Conservation (phyloP, 2,113 vertebrate genomes). For the Peromyscus californicus region DNA sequence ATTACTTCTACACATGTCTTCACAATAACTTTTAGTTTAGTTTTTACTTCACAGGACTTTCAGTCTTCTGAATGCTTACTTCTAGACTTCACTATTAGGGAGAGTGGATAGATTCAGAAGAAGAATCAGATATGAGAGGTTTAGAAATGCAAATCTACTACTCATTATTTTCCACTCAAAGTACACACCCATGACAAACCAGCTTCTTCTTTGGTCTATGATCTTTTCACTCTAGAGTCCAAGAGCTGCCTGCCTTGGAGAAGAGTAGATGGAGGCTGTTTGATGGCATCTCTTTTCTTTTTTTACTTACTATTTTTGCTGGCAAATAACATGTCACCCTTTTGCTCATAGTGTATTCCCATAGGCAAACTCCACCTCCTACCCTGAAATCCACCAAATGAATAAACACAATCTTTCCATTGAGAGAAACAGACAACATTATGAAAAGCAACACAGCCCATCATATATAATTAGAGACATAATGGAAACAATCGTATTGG, state of each 20-base stretch:
- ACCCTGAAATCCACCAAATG: not conserved
- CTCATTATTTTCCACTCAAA: conserved; percentile 41
- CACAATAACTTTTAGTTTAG: not conserved
- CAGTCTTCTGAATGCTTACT: not conserved
- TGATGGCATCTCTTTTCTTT: not conserved
- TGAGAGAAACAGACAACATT: not conserved
- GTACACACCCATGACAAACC: not conserved
- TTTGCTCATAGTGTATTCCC: not conserved
- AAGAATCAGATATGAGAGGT: not conserved
- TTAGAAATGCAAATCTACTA: not conserved
- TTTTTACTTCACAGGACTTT: not conserved
- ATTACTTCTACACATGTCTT: conserved; percentile 47
- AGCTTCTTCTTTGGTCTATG: not conserved
- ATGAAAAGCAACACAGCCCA: not conserved
- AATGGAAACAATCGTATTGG: not conserved
- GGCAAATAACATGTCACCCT: not conserved
- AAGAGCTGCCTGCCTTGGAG: not conserved
- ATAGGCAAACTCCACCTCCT: not conserved
- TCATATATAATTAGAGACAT: not conserved
- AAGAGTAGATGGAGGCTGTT: not conserved
- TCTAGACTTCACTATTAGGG: not conserved
- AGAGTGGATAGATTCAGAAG: conserved; percentile 13
- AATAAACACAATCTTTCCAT: not conserved
- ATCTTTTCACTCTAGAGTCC: not conserved
- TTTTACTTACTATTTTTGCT: not conserved